Evolutionary conservation across 2,113 vertebrate genomes (phyloP).

Genomic region (Pao palembangensis): DNA sequence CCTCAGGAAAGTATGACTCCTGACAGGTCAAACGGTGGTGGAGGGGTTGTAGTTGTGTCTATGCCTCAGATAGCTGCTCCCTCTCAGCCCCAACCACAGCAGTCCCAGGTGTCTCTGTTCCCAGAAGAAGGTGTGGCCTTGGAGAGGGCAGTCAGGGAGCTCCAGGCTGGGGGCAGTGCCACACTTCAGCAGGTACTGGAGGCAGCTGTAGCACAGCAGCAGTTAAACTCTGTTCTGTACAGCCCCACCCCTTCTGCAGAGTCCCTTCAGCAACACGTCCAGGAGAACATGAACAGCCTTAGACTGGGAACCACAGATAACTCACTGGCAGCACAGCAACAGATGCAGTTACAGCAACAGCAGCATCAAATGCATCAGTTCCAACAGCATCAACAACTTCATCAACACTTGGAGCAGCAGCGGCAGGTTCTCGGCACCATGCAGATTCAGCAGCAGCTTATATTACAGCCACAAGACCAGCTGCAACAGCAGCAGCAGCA

Average conservation of each 20-base stretch:
- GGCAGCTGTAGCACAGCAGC: constrained; percentile 74
- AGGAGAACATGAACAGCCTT: constrained; percentile 85
- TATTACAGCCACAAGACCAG: constrained; percentile 81
- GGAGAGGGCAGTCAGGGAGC: constrained; percentile 89
- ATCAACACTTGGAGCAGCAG: constrained; percentile 46
- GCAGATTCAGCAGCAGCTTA: constrained; percentile 68
- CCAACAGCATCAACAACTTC: constrained; percentile 62
- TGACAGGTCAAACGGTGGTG: constrained; percentile 71
- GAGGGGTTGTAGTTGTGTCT: constrained; percentile 65
- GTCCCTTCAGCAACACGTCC: constrained; percentile 76
- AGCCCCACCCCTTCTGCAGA: constrained; percentile 70
- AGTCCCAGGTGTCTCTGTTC: constrained; percentile 79
- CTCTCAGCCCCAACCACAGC: constrained; percentile 80
- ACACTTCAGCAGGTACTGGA: constrained; percentile 72
- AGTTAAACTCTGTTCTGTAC: constrained; percentile 76
- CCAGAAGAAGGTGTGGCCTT: constrained; percentile 85
- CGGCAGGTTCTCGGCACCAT: constrained; percentile 67
- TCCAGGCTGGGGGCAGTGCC: constrained; percentile 76
- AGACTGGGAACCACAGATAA: constrained; percentile 80
- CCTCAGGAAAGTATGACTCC: constrained; percentile 81
- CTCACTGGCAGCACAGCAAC: constrained; percentile 80
- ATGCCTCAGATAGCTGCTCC: constrained; percentile 75
- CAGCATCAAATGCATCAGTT: constrained; percentile 34
- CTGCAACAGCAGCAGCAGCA: constrained; percentile 71
- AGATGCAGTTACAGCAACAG: constrained; percentile 72